Percentiles rank a stretch among this genome's conserved stretches.
These are phyloP conservation scores for Burhinus bistriatus DNA, from an alignment of 2,113 vertebrate species.

Conservation along the genomic window DNA sequence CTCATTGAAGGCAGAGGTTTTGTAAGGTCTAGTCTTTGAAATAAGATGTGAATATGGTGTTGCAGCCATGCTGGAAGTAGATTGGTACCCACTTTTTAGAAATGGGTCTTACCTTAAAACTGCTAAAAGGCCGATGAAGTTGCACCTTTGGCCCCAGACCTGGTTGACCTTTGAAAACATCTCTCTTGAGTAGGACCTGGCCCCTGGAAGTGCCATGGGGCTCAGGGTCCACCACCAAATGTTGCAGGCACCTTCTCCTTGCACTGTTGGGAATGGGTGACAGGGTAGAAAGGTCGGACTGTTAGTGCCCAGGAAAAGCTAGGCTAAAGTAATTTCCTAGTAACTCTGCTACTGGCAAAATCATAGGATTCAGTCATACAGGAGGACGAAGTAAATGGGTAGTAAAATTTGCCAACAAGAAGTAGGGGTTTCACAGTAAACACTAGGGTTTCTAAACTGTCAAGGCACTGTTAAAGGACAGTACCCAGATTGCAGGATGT, in stretches of 20 bases:
- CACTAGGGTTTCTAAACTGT: background rate
- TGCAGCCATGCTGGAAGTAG: background rate
- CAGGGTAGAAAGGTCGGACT: background rate
- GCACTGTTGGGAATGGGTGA: background rate
- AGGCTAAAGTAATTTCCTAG: background rate
- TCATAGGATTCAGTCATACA: background rate
- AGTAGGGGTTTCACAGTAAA: background rate
- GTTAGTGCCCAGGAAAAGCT: background rate
- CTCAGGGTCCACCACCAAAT: background rate
- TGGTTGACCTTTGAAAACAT: fast-evolving
- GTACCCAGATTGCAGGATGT: background rate
- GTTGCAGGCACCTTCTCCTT: background rate
- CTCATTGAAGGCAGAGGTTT: background rate
- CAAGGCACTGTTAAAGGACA: background rate
- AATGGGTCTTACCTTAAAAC: background rate
- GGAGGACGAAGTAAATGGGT: background rate
- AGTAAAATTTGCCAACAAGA: background rate
- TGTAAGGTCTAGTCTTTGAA: background rate
- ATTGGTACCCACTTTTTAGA: background rate
- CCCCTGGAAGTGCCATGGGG: background rate
- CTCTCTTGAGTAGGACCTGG: background rate
- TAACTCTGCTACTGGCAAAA: background rate
- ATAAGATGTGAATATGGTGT: fast-evolving
- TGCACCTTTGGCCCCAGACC: background rate
- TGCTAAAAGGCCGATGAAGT: background rate